Conservation (phyloP, 2,113 vertebrate genomes). For the Atrichornis clamosus region DNA sequence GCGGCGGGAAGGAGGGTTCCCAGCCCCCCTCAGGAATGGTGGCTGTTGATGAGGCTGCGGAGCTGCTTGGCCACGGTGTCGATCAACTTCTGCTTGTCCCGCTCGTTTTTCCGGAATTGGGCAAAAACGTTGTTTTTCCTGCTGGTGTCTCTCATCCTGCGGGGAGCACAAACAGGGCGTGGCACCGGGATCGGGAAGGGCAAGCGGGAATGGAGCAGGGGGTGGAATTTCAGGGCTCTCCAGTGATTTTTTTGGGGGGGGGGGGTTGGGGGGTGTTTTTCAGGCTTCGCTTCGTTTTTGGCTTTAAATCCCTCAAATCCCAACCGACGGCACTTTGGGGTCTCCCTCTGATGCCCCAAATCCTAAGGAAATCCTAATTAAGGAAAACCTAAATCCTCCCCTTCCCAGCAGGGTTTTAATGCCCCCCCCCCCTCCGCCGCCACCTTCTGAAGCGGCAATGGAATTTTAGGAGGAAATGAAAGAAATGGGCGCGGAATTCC, state of each 20-base stretch:
- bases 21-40: conserved; percentile 77
- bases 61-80: conserved; percentile 95
- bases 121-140: conserved; percentile 93
- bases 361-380: background rate
- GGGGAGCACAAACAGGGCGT: background rate
- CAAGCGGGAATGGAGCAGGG: background rate
- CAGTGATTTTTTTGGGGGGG: fast-evolving
- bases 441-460: fast-evolving
- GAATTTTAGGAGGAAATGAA: background rate
- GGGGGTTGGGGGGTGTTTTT: fast-evolving
- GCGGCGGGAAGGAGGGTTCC: too few relatives aligned
- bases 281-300: background rate
- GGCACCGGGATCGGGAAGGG: background rate
- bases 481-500: background rate
- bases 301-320: background rate
- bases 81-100: conserved; percentile 96
- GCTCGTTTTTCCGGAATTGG: conserved; percentile 92
- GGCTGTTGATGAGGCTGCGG: conserved; percentile 86
- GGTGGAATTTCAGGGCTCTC: background rate
- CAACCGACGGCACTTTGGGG: fast-evolving
- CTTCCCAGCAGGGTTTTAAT: background rate
- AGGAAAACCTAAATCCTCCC: background rate
- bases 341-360: background rate
- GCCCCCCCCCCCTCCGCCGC: fast-evolving
- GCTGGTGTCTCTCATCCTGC: conserved; percentile 93